Evolutionary conservation across 2,113 vertebrate genomes (phyloP).

Genomic region (Cinclus mexicanus): DNA sequence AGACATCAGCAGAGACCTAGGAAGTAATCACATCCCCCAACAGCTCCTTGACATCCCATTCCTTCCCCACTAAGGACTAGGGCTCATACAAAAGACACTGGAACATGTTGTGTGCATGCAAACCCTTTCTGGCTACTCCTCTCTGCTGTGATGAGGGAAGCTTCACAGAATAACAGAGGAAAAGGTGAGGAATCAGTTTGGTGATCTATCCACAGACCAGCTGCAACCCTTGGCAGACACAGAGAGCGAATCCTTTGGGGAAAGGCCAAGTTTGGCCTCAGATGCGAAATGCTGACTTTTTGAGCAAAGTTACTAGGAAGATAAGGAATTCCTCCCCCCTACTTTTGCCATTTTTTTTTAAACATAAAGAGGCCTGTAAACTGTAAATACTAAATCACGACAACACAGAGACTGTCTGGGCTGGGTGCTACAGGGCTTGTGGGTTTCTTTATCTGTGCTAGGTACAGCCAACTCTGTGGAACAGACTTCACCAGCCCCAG

Average conservation of each 20-base stretch:
- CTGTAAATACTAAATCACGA: background rate
- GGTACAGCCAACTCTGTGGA: background rate
- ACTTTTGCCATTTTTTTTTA: background rate
- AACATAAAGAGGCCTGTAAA: background rate
- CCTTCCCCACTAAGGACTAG: background rate
- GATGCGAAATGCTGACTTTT: background rate
- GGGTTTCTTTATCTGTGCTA: background rate
- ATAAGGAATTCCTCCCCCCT: background rate
- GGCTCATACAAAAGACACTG: background rate
- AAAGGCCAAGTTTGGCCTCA: background rate
- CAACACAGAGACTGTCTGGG: background rate
- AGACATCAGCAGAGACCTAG: background rate
- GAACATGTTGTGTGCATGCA: background rate
- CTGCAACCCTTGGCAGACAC: background rate
- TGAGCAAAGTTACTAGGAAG: background rate
- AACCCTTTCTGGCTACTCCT: background rate
- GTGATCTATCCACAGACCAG: background rate
- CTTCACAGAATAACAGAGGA: background rate
- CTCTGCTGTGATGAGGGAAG: background rate
- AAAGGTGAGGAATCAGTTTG: background rate
- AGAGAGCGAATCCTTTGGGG: background rate
- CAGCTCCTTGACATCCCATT: background rate
- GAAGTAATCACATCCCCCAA: background rate
- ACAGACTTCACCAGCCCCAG: background rate
- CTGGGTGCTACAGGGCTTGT: background rate